Evolutionary conservation across 30 jellyfish, hydroid and myxozoan genomes (phyloP).

Genomic region (Cassiopea andromeda): DNA sequence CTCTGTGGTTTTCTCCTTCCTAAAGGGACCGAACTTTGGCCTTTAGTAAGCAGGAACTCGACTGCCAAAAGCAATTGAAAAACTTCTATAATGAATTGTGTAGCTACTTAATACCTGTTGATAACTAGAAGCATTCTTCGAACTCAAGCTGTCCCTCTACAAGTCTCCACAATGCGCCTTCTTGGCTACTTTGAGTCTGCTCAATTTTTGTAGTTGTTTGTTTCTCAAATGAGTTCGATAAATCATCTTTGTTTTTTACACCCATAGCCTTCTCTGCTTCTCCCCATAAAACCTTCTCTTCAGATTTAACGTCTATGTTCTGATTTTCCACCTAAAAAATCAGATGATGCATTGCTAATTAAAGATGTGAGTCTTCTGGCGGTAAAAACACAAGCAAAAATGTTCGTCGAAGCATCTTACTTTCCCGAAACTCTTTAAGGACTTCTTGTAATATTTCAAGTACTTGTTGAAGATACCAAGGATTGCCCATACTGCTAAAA

Average conservation of each 20-base stretch:
- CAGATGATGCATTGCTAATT: not conserved
- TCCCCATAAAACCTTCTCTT: slow-evolving; percentile 55
- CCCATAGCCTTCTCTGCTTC: slow-evolving; percentile 71
- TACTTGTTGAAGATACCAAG: no score
- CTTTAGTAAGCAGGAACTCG: not conserved
- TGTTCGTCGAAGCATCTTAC: no score
- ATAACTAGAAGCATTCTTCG: slow-evolving; percentile 74
- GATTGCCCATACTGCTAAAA: no score
- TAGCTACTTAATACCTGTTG: slow-evolving; percentile 17
- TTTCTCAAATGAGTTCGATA: slow-evolving; percentile 44
- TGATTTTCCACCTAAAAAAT: slow-evolving; percentile 7
- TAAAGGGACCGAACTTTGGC: not conserved
- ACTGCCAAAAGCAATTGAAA: slow-evolving; percentile 14
- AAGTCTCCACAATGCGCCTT: slow-evolving; percentile 69
- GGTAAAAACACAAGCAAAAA: not conserved
- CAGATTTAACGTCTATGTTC: not conserved
- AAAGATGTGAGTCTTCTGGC: not conserved
- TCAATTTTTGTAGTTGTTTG: slow-evolving; percentile 6
- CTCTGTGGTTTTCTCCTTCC: not conserved
- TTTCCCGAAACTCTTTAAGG: no score
- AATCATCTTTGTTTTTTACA: slow-evolving; percentile 32
- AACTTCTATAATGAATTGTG: not conserved
- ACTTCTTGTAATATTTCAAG: no score
- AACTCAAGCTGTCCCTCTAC: slow-evolving; percentile 80
- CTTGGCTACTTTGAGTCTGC: slow-evolving; percentile 40